Percentiles rank a stretch among this genome's conserved stretches.
Conservation (phyloP, 2,113 vertebrate species). For the Nibea albiflora region DNA sequence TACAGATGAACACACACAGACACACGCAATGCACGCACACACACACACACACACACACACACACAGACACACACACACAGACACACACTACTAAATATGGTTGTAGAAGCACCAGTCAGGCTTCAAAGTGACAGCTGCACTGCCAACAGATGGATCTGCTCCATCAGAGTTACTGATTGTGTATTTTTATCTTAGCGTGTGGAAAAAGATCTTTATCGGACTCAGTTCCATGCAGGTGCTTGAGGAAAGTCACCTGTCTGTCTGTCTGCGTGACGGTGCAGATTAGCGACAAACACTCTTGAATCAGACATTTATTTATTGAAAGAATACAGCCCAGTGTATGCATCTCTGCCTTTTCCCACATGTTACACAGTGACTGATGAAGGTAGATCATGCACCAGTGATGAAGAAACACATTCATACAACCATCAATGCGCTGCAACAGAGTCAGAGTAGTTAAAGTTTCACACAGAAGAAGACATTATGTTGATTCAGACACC, state of each 20-base stretch:
- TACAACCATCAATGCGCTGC: neutral
- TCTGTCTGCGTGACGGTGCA: neutral
- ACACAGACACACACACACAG: neutral
- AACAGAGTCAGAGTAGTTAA: neutral
- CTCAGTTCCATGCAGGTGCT: conserved; percentile 28
- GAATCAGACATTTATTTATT: conserved; percentile 38
- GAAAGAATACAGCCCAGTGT: conserved; percentile 22
- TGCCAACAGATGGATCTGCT: conserved; percentile 53
- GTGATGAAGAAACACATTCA: conserved; percentile 25
- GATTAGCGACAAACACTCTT: neutral
- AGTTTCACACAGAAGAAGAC: neutral
- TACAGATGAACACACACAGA: neutral
- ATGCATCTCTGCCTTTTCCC: neutral
- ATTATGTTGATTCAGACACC: no score
- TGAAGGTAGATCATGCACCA: conserved; percentile 19
- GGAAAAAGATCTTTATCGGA: conserved; percentile 73
- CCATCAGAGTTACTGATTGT: conserved; percentile 45
- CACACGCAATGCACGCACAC: conserved; percentile 16
- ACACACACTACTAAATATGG: conserved; percentile 5
- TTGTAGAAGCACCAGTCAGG: conserved; percentile 35
- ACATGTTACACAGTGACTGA: conserved; percentile 7
- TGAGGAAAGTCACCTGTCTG: conserved; percentile 24
- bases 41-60: neutral
- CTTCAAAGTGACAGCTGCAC: conserved; percentile 48
- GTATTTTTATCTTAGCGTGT: conserved; percentile 20